Base-by-base conservation (phyloP, 2,888 invertebrate genomes). In the Chymomyza amoena region DNA sequence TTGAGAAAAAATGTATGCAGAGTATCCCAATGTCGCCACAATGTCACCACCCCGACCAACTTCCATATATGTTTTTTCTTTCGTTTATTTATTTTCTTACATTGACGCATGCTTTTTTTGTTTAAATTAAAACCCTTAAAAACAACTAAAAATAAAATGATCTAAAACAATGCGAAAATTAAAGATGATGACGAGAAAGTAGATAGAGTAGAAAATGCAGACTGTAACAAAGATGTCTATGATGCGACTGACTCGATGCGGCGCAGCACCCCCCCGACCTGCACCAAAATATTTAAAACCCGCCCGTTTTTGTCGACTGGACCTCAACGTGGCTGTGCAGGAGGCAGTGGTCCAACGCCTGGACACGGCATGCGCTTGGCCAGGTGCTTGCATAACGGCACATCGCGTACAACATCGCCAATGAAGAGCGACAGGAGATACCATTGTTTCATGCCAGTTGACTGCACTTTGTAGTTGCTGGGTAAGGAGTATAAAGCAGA, bases 371-470 rank as follows among this genome's bases (percentile, higher is more conserved):
- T 94, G 86, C 95, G 93, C 90, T 96, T 96, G 73, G 95, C 95
- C 81, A 97, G 93, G 90, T 96, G 95, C 89, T 95, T 95, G 91
- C 97, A 97, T 67, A 97, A 93, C 80, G 93, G 94, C 15, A 96
- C 95, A 68, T 96, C 96, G 18, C 95, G 95, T 72, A 97, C 95
- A 88, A 96, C 96, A 92, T 97, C 96, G 36, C 97, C 97, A 69
- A 97, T 93, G 92, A 97, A 97, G 74, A 97, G 96, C 89, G 96
- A 97, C 76, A 97, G 94, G 51, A 97, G 93, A 91, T 96, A 97
- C 92, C 95, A 95, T 92, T 97, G 96, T 91, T 96, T 95, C 89
- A 94, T 94, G 81, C 94, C 94, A 80, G 95, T 95, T 51, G 95
- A 94, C 62, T 96, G 95, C 66, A 94, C 93, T 92, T 95, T 96